phyloP scores from a whole-genome alignment of 35 echinoderm and acorn worm species.

The Amphiura filiformis region DNA sequence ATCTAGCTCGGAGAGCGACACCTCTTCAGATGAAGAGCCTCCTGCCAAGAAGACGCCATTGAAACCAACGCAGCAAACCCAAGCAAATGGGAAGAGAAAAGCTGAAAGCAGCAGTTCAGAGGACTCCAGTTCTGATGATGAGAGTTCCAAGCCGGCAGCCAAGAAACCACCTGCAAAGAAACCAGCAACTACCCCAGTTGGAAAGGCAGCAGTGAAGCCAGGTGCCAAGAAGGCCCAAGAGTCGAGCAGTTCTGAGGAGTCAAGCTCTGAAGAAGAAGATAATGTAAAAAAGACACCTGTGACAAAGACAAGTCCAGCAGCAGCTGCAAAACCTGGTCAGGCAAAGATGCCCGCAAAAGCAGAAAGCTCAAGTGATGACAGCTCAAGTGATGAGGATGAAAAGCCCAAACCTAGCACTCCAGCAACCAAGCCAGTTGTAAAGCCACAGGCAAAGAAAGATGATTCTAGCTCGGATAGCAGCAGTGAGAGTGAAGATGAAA shows the following conservation, averaged over 20 bases:
- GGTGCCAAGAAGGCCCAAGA: conserved; percentile 5
- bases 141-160: neutral
- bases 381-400: neutral
- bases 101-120: neutral
- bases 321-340: neutral
- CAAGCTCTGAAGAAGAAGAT: conserved; percentile 38
- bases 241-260: conserved; percentile 4
- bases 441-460: neutral
- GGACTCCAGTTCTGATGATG: neutral
- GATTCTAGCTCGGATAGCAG: conserved; percentile 37
- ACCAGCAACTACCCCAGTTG: neutral
- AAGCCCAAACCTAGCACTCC: neutral
- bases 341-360: neutral
- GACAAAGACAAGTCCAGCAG: conserved; percentile 12
- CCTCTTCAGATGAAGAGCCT: conserved; percentile 7
- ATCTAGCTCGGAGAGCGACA: neutral
- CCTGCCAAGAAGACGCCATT: neutral
- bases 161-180: conserved; percentile 8
- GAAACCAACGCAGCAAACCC: conserved; percentile 9
- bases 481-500: neutral
- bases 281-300: conserved; percentile 11
- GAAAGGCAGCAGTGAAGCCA: conserved; percentile 29
- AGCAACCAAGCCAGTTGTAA: neutral
- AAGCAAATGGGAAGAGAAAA: neutral
- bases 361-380: neutral